Base-by-base conservation (phyloP, 1,140 invertebrate genomes). In the Schlechtendalia chinensis region DNA sequence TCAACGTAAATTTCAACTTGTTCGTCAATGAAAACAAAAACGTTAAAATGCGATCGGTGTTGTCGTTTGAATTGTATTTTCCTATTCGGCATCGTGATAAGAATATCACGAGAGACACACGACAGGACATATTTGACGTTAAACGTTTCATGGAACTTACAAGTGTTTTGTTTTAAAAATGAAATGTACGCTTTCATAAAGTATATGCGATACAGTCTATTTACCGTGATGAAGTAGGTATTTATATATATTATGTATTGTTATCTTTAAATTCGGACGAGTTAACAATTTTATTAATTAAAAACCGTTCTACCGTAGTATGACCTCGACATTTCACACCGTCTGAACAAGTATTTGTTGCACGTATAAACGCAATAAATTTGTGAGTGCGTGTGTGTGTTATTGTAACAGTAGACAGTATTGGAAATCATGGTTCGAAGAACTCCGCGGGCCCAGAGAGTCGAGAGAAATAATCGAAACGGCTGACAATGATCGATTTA, bases 291-390 rank as follows among this genome's bases (percentile, higher is more conserved):
- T n/a, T n/a, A n/a, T n/a, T 65, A 39, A 65, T 65, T 65, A 39
- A 65, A 65, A 65, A 39, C 29, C 5, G 19, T 39, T n/a, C 61
- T 39, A n/a, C 29, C 17, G 19, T 32, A 17, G 5, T 29, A n/a
- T 39, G 61, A 65, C 61, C 61, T 65, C 61, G 61, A 65, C 61
- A 32, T 65, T 65, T 65, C 61, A 65, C 61, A 65, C 61, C 14
- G 29, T 65, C 61, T 65, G 29, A 65, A 65, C 29, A 65, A 32
- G 29, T 39, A n/a, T 65, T 65, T 8, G 39, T 65, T 65, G 11
- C 19, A 32, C n/a, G 14, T 39, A 8, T 11, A 19, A 27, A 65
- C 8, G 29, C n/a, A 65, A 65, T 63, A 32, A n/a, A n/a, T n/a
- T n/a, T n/a, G n/a, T n/a, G n/a, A n/a, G n/a, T n/a, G n/a, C n/a